These are phyloP conservation scores for Gnathonemus echidnorhynchus DNA, from an alignment of 2,113 vertebrate species.

Conservation along the genomic window DNA sequence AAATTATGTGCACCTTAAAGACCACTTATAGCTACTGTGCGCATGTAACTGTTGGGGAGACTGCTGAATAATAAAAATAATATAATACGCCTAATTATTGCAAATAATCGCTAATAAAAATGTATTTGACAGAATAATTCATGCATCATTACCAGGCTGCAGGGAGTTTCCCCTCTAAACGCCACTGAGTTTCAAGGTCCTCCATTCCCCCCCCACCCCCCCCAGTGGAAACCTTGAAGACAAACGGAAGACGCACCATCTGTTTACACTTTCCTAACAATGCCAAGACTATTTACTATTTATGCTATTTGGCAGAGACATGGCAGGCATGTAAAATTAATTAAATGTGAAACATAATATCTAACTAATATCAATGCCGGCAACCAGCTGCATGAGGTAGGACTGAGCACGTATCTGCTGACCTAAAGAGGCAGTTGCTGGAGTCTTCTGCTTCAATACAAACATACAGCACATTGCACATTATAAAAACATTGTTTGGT, in stretches of 20 bases:
- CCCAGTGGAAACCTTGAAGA: not conserved
- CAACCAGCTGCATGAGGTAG: not conserved
- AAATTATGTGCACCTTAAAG: not conserved
- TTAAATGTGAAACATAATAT: not conserved
- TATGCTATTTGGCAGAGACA: not conserved
- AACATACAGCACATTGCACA: not conserved
- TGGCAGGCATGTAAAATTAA: not conserved
- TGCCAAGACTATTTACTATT: not conserved
- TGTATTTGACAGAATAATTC: not conserved
- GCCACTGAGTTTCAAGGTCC: not conserved
- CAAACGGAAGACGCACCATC: not conserved
- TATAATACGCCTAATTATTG: not conserved
- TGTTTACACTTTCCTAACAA: not conserved
- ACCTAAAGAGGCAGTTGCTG: not conserved
- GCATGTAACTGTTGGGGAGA: not conserved
- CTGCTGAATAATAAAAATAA: not conserved
- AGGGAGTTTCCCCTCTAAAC: not conserved
- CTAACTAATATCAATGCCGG: not conserved
- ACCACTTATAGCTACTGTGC: not conserved
- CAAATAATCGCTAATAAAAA: constrained; percentile 1
- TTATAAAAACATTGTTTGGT: not conserved
- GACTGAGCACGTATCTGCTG: not conserved
- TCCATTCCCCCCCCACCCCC: not conserved
- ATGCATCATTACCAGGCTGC: not conserved
- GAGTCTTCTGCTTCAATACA: not conserved